Conservation (phyloP, 2,888 invertebrate species). For the Drosophila demipolita region DNA sequence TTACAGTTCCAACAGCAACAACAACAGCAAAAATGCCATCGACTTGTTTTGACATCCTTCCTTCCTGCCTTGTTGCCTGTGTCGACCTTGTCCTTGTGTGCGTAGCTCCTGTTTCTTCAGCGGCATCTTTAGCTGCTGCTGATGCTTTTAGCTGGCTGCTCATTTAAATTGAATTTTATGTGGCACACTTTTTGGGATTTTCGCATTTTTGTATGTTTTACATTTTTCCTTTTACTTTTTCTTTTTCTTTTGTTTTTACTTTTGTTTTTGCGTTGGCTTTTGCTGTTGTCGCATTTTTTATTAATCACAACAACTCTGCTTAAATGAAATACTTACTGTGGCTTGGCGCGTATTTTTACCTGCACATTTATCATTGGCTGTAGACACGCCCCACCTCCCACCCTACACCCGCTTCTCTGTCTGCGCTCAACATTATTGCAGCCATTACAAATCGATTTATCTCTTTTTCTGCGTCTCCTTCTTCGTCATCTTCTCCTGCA, state of each 20-base stretch:
- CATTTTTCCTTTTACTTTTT: not conserved
- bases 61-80: constrained; percentile 12
- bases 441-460: constrained; percentile 84
- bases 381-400: constrained; percentile 23
- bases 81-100: constrained; percentile 14
- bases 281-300: constrained; percentile 42
- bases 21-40: constrained; percentile 19
- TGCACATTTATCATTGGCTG: constrained; percentile 66
- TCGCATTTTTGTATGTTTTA: constrained; percentile 2
- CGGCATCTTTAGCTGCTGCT: not conserved
- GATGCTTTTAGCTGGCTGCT: constrained; percentile 44
- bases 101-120: constrained; percentile 6
- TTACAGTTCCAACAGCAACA: not conserved
- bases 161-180: constrained; percentile 77
- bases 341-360: constrained; percentile 50
- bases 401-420: not conserved
- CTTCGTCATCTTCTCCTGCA: not conserved
- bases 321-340: constrained; percentile 38
- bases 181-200: constrained; percentile 43
- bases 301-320: constrained; percentile 56
- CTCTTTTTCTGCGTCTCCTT: constrained; percentile 43
- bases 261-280: not conserved
- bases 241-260: not conserved
- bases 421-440: constrained; percentile 30
- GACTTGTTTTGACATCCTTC: constrained; percentile 55